phyloP scores from a whole-genome alignment of 2,113 vertebrate genomes.

The Leptodactylus fuscus region DNA sequence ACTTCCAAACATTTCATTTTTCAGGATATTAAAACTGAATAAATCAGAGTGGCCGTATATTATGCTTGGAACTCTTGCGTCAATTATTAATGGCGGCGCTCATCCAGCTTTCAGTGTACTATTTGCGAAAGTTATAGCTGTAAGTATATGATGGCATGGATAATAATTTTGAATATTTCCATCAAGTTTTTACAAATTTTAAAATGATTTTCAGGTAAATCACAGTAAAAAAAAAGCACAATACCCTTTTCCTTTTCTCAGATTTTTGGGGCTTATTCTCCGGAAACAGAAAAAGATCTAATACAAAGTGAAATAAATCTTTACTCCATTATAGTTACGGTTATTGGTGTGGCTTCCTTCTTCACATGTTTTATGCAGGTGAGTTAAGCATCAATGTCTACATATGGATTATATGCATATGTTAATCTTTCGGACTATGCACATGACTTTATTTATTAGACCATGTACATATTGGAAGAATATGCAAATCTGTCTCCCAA shows the following conservation, averaged over 20 bases:
- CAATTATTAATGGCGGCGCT: constrained; percentile 64
- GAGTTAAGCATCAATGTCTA: constrained; percentile 40
- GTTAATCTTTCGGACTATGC: not conserved
- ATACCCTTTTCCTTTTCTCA: constrained; percentile 10
- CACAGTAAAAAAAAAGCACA: too few relatives aligned
- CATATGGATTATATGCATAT: not conserved
- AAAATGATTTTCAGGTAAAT: too few relatives aligned
- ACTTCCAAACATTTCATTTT: constrained; percentile 66
- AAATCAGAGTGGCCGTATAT: constrained; percentile 70
- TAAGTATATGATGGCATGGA: constrained; percentile 61
- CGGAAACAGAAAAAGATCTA: too few relatives aligned
- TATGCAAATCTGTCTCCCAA: too few relatives aligned
- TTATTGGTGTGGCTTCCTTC: constrained; percentile 60
- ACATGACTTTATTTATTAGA: not conserved
- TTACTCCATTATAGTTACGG: constrained; percentile 64
- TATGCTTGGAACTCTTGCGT: constrained; percentile 65
- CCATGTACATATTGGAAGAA: too few relatives aligned
- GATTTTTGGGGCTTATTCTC: constrained; percentile 63
- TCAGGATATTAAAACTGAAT: constrained; percentile 67
- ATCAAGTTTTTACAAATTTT: too few relatives aligned
- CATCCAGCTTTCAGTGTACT: constrained; percentile 68
- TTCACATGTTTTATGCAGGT: constrained; percentile 65
- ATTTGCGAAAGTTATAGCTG: constrained; percentile 68
- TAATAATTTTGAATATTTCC: not conserved
- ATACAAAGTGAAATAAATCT: constrained; percentile 57